Evolutionary conservation across 2,888 invertebrate genomes (phyloP).

Genomic region (Eilema caniola): DNA sequence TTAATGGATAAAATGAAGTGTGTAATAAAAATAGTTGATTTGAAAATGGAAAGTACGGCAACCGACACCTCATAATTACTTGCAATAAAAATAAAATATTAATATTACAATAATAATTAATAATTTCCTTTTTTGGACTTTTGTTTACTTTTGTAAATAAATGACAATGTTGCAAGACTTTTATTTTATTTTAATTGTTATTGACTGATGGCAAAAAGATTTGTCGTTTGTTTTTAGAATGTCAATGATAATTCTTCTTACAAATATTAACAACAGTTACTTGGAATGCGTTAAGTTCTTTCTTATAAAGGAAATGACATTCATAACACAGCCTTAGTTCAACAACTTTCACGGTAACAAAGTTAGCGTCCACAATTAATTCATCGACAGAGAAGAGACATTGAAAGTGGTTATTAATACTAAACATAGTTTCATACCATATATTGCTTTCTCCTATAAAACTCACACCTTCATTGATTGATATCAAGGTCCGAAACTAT

Average conservation of each 20-base stretch:
- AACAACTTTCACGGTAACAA: neutral
- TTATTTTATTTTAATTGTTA: neutral
- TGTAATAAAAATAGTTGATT: slow-evolving; percentile 43
- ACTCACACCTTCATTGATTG: slow-evolving; percentile 26
- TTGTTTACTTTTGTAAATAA: slow-evolving; percentile 17
- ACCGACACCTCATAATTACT: slow-evolving; percentile 43
- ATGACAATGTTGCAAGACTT: neutral
- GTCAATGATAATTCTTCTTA: too few relatives aligned
- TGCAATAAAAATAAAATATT: slow-evolving; percentile 20
- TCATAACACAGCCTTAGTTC: neutral
- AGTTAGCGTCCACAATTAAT: neutral
- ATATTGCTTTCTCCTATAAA: slow-evolving; percentile 23
- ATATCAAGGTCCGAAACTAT: slow-evolving; percentile 24
- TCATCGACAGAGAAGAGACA: neutral
- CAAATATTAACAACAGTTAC: too few relatives aligned
- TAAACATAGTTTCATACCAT: slow-evolving; percentile 1
- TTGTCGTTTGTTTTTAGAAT: neutral
- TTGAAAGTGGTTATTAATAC: slow-evolving; percentile 4
- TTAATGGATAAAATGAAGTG: slow-evolving; percentile 38
- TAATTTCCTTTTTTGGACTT: slow-evolving; percentile 20
- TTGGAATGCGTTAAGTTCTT: too few relatives aligned
- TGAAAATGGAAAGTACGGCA: slow-evolving; percentile 26
- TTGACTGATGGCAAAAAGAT: neutral
- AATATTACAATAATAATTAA: slow-evolving; percentile 20
- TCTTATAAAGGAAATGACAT: neutral